Conservation (phyloP, 2,113 vertebrate species). For the Laticauda colubrina region DNA sequence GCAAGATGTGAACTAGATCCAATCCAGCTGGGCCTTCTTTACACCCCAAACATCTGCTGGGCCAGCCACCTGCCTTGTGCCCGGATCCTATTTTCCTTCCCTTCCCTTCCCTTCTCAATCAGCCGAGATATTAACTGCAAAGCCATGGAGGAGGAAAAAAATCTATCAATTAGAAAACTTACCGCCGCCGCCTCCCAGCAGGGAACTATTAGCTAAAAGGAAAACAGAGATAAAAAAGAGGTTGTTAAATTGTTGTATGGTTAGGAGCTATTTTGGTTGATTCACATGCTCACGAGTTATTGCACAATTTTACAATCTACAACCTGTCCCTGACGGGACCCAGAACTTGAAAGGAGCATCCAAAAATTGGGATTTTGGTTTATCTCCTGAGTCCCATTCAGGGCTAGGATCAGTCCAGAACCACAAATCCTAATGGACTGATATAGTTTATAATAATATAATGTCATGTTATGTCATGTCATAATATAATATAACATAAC, state of each 20-base stretch:
- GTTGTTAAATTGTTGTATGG: slow-evolving; percentile 1
- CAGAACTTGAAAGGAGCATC: not conserved
- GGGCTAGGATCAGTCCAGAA: too few species aligned
- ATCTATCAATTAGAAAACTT: slow-evolving; percentile 57
- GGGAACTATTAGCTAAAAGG: slow-evolving; percentile 83
- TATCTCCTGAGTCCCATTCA: not conserved
- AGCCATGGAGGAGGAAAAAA: not conserved
- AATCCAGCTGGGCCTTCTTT: not conserved
- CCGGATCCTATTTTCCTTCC: not conserved
- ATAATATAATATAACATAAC: too few species aligned
- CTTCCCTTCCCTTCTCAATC: not conserved
- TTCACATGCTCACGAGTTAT: not conserved
- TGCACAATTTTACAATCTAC: not conserved
- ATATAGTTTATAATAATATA: not conserved
- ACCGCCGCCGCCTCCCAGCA: slow-evolving; percentile 87
- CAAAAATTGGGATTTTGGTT: not conserved
- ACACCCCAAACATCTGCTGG: not conserved
- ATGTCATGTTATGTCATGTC: too few species aligned
- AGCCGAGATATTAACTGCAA: not conserved
- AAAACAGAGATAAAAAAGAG: slow-evolving; percentile 30
- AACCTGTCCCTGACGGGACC: not conserved
- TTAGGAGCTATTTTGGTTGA: not conserved
- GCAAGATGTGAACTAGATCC: not conserved
- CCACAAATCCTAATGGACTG: not conserved
- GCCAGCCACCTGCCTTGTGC: not conserved